phyloP scores from a whole-genome alignment of 2,888 invertebrate species.

The Chymomyza caudatula region DNA sequence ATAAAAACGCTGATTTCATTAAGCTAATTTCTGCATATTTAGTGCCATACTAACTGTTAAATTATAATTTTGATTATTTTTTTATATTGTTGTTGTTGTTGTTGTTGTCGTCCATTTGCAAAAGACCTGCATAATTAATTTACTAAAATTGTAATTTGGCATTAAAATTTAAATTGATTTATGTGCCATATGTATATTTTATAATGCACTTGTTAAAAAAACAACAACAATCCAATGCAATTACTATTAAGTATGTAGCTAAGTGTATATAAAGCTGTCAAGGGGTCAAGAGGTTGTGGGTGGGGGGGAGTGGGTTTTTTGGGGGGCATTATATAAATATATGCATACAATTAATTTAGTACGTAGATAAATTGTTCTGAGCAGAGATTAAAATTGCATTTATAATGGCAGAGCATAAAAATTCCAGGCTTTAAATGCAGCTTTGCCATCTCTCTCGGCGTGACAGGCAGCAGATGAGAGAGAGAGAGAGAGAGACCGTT shows the following conservation, averaged over 20 bases:
- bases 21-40: background rate
- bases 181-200: slow-evolving; percentile 3
- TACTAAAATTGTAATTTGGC: slow-evolving; percentile 14
- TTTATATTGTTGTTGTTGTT: background rate
- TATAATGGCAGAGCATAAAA: slow-evolving; percentile 17
- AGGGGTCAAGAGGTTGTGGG: no score
- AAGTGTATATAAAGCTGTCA: background rate
- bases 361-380: slow-evolving; percentile 24
- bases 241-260: background rate
- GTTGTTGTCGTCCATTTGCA: background rate
- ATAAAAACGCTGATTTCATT: background rate
- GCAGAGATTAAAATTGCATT: slow-evolving; percentile 49
- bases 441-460: no score
- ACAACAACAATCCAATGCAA: background rate
- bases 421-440: slow-evolving; percentile 1
- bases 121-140: slow-evolving; percentile 51
- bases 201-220: background rate
- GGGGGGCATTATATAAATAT: slow-evolving; percentile 12
- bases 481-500: background rate
- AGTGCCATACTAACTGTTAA: background rate
- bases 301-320: no score
- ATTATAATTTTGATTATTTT: background rate
- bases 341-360: slow-evolving; percentile 16
- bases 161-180: slow-evolving; percentile 6
- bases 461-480: background rate